A percentile compares a stretch with the other conserved stretches of the same genome.
These are phyloP conservation scores for Sinopyrophorus schimmeli DNA, from an alignment of 2,888 invertebrate species.

Conservation along the genomic window DNA sequence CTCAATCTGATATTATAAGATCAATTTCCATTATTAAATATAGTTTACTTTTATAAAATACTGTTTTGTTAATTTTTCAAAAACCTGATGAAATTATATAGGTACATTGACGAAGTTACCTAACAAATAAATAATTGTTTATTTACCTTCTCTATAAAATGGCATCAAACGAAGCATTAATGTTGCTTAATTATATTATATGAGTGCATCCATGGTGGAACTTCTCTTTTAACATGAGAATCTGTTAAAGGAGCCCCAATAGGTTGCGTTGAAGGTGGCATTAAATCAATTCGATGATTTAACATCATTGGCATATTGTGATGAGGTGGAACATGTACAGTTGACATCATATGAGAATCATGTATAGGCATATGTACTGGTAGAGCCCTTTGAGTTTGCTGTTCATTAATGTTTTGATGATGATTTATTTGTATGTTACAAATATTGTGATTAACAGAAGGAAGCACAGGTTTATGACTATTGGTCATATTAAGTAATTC, in stretches of 20 bases:
- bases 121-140: neutral
- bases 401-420: slow-evolving; percentile 28
- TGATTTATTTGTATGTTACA: slow-evolving; percentile 18
- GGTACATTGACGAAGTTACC: too few relatives aligned
- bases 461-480: slow-evolving; percentile 9
- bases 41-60: too few relatives aligned
- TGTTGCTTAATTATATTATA: slow-evolving; percentile 26
- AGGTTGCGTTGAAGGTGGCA: slow-evolving; percentile 32
- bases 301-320: slow-evolving; percentile 38
- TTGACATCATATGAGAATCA: slow-evolving; percentile 38
- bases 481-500: slow-evolving; percentile 1
- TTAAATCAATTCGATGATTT: slow-evolving; percentile 34
- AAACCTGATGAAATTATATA: too few relatives aligned
- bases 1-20: too few relatives aligned
- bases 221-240: slow-evolving; percentile 25
- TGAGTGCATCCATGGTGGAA: slow-evolving; percentile 37
- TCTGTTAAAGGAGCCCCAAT: slow-evolving; percentile 36
- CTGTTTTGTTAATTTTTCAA: too few relatives aligned
- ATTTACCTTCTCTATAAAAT: neutral
- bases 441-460: slow-evolving; percentile 1
- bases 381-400: slow-evolving; percentile 36
- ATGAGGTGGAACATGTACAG: slow-evolving; percentile 24
- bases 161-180: neutral
- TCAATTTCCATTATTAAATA: too few relatives aligned
- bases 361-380: slow-evolving; percentile 38